Conservation (phyloP, 2,797 vertebrate species). For the Mastacembelus armatus region DNA sequence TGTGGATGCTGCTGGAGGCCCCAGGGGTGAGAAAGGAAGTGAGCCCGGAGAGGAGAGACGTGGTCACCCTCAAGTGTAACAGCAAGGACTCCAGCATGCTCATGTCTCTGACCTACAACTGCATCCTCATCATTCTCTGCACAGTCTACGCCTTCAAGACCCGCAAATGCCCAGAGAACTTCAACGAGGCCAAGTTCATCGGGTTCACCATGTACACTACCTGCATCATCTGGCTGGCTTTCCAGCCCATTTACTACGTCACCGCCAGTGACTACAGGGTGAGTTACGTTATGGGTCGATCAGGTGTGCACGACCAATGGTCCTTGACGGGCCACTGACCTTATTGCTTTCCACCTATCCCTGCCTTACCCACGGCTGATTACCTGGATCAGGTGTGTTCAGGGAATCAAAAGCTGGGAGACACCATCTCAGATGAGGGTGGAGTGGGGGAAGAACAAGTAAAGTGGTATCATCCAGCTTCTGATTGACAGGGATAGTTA, state of each 20-base stretch:
- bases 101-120: slow-evolving; percentile 95
- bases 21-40: slow-evolving; percentile 96
- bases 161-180: slow-evolving; percentile 98
- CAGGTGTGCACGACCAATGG: no score
- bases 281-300: no score
- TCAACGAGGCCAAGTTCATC: slow-evolving; percentile 99
- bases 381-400: no score
- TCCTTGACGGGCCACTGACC: no score
- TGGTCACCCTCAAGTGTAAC: slow-evolving; percentile 97
- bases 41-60: slow-evolving; percentile 90
- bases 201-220: slow-evolving; percentile 99
- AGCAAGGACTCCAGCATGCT: slow-evolving; percentile 98
- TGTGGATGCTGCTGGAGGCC: slow-evolving; percentile 94
- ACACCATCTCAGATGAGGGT: no score
- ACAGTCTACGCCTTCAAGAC: slow-evolving; percentile 99
- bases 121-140: slow-evolving; percentile 96
- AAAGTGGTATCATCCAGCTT: no score
- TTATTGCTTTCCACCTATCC: no score
- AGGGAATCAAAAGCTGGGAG: no score
- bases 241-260: slow-evolving; percentile 99
- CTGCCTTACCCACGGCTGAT: no score
- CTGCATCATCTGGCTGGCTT: slow-evolving; percentile 99
- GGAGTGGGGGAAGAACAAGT: no score
- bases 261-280: slow-evolving; percentile 99
- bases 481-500: no score